Conservation (phyloP, 2,113 vertebrate genomes). For the Mirounga angustirostris region DNA sequence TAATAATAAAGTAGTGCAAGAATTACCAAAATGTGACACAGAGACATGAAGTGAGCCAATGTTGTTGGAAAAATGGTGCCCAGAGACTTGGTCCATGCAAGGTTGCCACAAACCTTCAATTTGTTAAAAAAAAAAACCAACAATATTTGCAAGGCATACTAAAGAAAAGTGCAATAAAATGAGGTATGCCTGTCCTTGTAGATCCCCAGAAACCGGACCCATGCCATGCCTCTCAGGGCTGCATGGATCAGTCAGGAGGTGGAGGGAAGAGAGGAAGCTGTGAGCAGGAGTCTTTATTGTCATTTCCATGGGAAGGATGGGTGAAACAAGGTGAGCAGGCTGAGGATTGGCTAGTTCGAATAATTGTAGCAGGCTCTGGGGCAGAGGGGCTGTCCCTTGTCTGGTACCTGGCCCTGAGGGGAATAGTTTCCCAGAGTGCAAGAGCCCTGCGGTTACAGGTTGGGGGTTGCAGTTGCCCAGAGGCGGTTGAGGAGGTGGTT, state of each 20-base stretch:
- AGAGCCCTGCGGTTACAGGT: too few species aligned
- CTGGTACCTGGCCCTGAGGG: not conserved
- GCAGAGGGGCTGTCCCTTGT: not conserved
- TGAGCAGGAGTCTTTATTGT: not conserved
- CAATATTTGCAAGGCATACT: not conserved
- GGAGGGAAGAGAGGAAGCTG: not conserved
- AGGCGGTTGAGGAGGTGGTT: not conserved
- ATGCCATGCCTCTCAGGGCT: not conserved
- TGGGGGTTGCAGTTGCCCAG: too few species aligned
- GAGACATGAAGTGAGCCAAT: not conserved
- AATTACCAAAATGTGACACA: not conserved
- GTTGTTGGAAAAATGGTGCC: not conserved
- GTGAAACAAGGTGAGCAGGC: not conserved
- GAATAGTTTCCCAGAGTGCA: not conserved
- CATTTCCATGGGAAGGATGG: not conserved
- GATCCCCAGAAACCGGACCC: not conserved
- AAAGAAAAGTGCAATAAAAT: not conserved
- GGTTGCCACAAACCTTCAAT: not conserved
- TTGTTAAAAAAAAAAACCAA: not conserved
- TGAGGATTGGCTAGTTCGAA: not conserved
- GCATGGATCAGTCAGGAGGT: not conserved
- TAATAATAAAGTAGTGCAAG: not conserved
- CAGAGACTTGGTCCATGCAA: not conserved
- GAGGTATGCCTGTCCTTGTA: not conserved
- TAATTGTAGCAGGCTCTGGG: not conserved